These are phyloP conservation scores for Xiphorhynchus erythropygius DNA, from an alignment of 2,797 vertebrate genomes.

Conservation along the genomic window DNA sequence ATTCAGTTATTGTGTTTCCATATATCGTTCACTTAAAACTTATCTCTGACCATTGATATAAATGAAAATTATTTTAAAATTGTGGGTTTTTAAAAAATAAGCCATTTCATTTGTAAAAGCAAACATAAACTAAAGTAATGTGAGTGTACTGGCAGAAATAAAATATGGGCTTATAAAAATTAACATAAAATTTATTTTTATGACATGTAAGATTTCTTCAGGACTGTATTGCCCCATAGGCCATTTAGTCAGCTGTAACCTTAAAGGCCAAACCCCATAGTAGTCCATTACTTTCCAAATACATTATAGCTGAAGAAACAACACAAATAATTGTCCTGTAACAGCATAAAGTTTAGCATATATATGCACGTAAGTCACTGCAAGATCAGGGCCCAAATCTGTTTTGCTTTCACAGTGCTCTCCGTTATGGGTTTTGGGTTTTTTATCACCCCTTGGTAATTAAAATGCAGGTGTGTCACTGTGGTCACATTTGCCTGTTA, in stretches of 20 bases:
- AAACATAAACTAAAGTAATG: neutral
- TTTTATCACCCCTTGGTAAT: neutral
- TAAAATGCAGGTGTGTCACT: constrained; percentile 4
- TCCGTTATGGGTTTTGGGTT: neutral
- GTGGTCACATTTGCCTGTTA: neutral
- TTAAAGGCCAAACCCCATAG: neutral
- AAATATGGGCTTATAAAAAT: neutral
- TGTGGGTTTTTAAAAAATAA: accelerated
- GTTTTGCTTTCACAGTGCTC: neutral
- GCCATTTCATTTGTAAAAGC: neutral
- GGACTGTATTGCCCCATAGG: neutral
- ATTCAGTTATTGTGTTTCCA: neutral
- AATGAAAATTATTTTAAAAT: neutral
- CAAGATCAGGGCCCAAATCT: neutral
- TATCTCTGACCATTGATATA: neutral
- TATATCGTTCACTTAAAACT: neutral
- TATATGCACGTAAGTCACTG: neutral
- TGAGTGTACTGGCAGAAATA: neutral
- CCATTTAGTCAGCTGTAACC: neutral
- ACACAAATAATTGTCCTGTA: neutral
- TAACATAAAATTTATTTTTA: neutral
- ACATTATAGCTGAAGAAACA: neutral
- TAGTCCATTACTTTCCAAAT: neutral
- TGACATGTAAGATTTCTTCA: neutral
- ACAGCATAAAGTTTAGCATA: neutral